phyloP scores from a whole-genome alignment of 2,113 vertebrate species.

The Chinchilla lanigera region DNA sequence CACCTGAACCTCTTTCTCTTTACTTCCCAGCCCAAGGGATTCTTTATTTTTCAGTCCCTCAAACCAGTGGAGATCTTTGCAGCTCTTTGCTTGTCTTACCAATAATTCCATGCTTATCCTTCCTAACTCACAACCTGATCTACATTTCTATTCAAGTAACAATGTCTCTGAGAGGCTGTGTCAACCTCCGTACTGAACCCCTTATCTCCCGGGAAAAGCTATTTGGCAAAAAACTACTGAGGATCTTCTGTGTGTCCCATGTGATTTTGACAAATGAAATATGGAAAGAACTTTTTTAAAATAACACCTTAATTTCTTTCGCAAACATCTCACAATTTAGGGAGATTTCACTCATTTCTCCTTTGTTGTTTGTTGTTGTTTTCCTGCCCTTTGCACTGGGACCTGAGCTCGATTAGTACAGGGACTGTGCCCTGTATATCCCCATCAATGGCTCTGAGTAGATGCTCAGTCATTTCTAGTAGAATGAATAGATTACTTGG shows the following conservation, averaged over 20 bases:
- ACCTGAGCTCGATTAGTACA: rapidly evolving
- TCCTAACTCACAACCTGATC: background rate
- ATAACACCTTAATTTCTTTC: background rate
- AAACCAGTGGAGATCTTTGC: background rate
- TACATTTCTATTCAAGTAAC: background rate
- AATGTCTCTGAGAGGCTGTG: background rate
- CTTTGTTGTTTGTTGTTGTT: no score
- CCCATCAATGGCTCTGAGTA: background rate
- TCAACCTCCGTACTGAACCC: background rate
- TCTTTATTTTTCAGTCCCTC: background rate
- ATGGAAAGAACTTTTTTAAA: background rate
- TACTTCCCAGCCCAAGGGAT: rapidly evolving
- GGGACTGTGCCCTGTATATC: rapidly evolving
- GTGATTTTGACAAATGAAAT: background rate
- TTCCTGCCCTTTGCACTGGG: background rate
- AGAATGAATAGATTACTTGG: background rate
- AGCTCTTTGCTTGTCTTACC: background rate
- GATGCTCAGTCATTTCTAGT: background rate
- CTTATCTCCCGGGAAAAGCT: background rate
- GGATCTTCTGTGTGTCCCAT: background rate
- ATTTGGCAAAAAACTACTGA: background rate
- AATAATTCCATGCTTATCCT: rapidly evolving
- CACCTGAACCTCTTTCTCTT: background rate
- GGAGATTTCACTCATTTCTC: background rate
- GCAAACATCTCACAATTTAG: background rate